Conservation (phyloP, 1,140 invertebrate genomes). For the Apis dorsata region DNA sequence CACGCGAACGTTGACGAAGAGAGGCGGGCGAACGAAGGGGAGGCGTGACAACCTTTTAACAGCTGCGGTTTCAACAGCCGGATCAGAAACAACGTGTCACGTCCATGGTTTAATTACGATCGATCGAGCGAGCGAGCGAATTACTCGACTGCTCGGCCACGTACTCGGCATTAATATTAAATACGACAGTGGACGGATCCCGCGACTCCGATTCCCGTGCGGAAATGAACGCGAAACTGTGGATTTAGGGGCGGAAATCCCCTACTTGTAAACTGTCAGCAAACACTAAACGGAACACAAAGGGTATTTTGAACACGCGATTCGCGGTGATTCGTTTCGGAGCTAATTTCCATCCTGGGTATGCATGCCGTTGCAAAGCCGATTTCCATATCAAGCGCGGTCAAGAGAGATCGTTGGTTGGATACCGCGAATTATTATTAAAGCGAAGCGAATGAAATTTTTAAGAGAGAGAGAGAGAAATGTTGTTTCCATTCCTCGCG, state of each 20-base stretch:
- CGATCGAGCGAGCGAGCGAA: slow-evolving; percentile 37
- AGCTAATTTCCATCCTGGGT: neutral
- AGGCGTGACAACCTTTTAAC: slow-evolving; percentile 38
- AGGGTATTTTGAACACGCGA: neutral
- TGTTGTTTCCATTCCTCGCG: neutral
- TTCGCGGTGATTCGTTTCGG: neutral
- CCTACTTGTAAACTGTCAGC: neutral
- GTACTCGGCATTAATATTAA: slow-evolving; percentile 26
- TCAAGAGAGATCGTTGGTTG: neutral
- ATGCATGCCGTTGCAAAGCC: neutral
- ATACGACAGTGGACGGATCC: slow-evolving; percentile 5
- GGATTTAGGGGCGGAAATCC: neutral
- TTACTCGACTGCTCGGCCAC: neutral
- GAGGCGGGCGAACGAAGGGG: neutral
- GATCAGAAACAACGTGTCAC: slow-evolving; percentile 38
- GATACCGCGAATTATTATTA: neutral
- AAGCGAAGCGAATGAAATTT: neutral
- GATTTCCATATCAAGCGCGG: neutral
- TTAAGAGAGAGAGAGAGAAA: neutral
- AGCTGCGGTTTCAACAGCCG: slow-evolving; percentile 21
- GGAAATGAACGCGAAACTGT: neutral
- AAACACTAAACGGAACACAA: slow-evolving; percentile 6
- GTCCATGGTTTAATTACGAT: slow-evolving; percentile 36
- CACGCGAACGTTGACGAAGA: neutral
- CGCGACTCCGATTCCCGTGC: neutral